Evolutionary conservation across 2,797 vertebrate genomes (phyloP), one percentile per base, ranked within the genome.

Genomic region (Martes flavigula): DNA sequence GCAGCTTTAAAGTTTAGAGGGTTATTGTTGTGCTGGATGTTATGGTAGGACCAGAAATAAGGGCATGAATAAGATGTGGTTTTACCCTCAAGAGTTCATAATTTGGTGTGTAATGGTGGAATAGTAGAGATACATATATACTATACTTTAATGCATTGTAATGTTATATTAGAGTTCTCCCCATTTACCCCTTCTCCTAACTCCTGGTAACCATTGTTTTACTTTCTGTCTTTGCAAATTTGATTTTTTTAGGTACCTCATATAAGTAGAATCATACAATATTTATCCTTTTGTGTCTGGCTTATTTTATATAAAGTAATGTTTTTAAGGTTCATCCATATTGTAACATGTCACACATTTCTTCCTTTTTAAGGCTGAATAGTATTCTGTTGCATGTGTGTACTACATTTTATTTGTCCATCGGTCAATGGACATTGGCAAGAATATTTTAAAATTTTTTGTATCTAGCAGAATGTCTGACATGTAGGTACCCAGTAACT

Each of bases 371-470:
- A 88, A 72, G 64, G 75, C 43, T 92, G 70, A 84, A 85, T 75
- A 62, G 62, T 92, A 62, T 84, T 75, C 51, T 84, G 1, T 85
- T 90, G 3, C 43, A 81, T 87, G 8, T 87, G n/a, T 95, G 48
- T 68, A 60, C 48, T 77, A 60, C 48, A 58, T 70, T 95, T 94
- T 88, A 25, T 60, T 66, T 75, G 27, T 78, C 75, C 75, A n/a
- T 88, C 40, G 51, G 27, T 83, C 86, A 51, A 4, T 82, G 51
- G 91, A 87, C 54, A 60, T 70, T 83, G 35, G 43, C 56, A 90
- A 94, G 94, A 93, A 87, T 93, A 58, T 79, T 94, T 66, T 81
- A 86, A 93, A 81, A 32, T 90, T 66, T 89, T 81, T 18, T 87
- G 25, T 62, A 56, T 89, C 27, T 89, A 87, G 32, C 27, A 83